phyloP scores from a whole-genome alignment of 2,113 vertebrate genomes.

The Clarias batrachus region DNA sequence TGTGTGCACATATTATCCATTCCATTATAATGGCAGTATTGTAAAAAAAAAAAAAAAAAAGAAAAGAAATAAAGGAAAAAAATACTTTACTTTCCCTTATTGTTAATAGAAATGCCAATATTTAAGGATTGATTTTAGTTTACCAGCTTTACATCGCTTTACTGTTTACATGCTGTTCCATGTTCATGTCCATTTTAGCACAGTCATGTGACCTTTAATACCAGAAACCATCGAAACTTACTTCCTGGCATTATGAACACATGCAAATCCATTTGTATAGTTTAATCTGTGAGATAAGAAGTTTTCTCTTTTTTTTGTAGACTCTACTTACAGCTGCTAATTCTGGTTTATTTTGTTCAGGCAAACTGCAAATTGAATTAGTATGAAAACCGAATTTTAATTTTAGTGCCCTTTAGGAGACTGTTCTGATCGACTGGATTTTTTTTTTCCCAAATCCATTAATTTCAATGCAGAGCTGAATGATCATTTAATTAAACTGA shows the following conservation, averaged over 20 bases:
- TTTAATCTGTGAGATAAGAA: not conserved
- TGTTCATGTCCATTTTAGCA: not conserved
- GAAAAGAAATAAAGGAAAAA: not conserved
- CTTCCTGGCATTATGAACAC: constrained; percentile 34
- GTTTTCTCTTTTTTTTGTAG: constrained; percentile 10
- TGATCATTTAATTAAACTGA: constrained; percentile 47
- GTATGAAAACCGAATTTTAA: not conserved
- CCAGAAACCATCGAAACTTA: not conserved
- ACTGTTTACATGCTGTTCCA: constrained; percentile 36
- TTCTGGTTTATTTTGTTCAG: constrained; percentile 18
- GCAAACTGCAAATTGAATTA: constrained; percentile 9
- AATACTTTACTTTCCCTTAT: constrained; percentile 1
- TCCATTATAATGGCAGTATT: constrained; percentile 36
- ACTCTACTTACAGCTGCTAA: constrained; percentile 44
- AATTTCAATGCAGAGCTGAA: constrained; percentile 30
- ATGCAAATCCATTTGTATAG: constrained; percentile 38
- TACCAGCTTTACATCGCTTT: constrained; percentile 5
- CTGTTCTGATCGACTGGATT: not conserved
- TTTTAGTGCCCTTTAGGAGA: not conserved
- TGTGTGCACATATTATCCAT: constrained; percentile 14
- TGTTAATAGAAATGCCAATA: not conserved
- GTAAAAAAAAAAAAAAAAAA: not conserved
- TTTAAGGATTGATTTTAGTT: constrained; percentile 17
- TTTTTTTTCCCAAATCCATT: not conserved
- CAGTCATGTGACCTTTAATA: constrained; percentile 16